Conservation (phyloP, 2,113 vertebrate genomes). For the Cromileptes altivelis region DNA sequence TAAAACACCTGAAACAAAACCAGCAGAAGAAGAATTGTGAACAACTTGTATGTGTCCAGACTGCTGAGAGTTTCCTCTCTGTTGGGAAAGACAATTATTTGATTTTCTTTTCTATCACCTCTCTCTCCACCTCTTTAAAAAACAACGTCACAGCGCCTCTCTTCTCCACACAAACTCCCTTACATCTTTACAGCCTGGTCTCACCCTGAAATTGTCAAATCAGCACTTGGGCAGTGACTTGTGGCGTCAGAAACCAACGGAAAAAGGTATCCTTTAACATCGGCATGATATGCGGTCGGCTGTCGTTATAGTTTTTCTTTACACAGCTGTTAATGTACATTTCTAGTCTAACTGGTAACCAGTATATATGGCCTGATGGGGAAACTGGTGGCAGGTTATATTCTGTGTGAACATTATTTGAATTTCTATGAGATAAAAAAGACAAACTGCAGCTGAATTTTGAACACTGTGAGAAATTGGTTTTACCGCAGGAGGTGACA, state of each 20-base stretch:
- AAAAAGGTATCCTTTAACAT: too few relatives aligned
- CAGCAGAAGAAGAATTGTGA: not conserved
- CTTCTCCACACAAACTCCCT: not conserved
- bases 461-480: not conserved
- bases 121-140: not conserved
- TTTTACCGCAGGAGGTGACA: constrained; percentile 6
- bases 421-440: not conserved
- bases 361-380: not conserved
- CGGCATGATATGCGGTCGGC: too few relatives aligned
- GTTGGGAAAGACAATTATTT: not conserved
- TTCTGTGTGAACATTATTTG: not conserved
- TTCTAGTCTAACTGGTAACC: not conserved
- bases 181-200: too few relatives aligned
- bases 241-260: too few relatives aligned
- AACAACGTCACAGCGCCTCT: not conserved
- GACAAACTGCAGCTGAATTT: not conserved
- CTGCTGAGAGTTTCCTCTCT: constrained; percentile 1
- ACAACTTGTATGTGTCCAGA: not conserved
- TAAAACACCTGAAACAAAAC: too few relatives aligned
- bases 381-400: not conserved
- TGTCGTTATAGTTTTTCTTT: too few relatives aligned
- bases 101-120: not conserved
- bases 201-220: too few relatives aligned
- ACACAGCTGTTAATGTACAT: too few relatives aligned
- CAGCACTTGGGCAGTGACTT: too few relatives aligned